Base-by-base conservation (phyloP, 2,888 invertebrate genomes). In the Fragum sueziense region DNA sequence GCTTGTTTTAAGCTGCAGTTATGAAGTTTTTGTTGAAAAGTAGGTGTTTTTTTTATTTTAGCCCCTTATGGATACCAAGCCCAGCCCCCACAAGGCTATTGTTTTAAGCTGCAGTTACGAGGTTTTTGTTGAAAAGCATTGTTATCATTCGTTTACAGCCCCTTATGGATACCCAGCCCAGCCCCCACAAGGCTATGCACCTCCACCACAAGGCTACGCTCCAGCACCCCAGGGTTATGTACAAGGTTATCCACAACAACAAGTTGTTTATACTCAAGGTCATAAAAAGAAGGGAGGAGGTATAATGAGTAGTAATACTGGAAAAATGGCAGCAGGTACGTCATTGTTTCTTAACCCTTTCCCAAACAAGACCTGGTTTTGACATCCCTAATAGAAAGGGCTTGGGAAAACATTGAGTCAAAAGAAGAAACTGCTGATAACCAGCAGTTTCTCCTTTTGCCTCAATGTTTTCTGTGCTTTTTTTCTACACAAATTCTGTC, bases 241-340 rank as follows among this genome's bases (percentile, higher is more conserved):
- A 34, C 72, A 41, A 22, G 61, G 61, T 4, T 61, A 61, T 29
- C 47, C 69, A 37, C 70, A 76, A 22, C 78, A 70, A 27, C 85
- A 78, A 47, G 80, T 80, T 51, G 82, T 79, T 17, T 84, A 80
- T 70, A 78, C 62, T n/a, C 62, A 84, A 41, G 84, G 73, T 74
- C 78, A 84, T 59, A 84, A 81, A 57, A 74, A 74, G 22, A 76
- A 74, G 31, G 81, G 81, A 33, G 81, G 80, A n/a, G 77, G 77
- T 54, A 70, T 82, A 14, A 51, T 72, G 33, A 79, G 86, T 41
- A 70, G 86, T 25, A 86, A 84, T 65, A 82, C 73, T n/a, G 89
- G 87, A 29, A 87, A 87, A 79, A 71, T 86, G 82, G 88, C 86
- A 51, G 87, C 87, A 85, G 88, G 88, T 88, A 61, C 37, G 82